These are phyloP conservation scores for Sinonovacula constricta DNA, from an alignment of 1,140 invertebrate species.

Conservation along the genomic window DNA sequence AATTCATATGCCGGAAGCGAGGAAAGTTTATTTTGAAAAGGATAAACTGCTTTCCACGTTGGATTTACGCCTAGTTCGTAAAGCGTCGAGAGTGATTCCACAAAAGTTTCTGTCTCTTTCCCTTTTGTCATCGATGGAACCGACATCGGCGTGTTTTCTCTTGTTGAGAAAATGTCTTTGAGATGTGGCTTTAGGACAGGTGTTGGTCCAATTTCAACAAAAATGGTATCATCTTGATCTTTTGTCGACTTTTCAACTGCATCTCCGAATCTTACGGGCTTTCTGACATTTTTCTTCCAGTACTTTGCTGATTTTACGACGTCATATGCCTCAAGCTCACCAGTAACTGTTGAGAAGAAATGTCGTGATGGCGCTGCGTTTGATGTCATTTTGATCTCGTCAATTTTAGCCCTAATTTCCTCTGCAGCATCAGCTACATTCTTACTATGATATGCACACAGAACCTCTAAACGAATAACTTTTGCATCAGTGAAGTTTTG, in stretches of 20 bases:
- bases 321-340: constrained; percentile 5
- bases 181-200: constrained; percentile 49
- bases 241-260: constrained; percentile 24
- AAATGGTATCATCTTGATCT: constrained; percentile 15
- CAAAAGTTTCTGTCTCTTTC: constrained; percentile 30
- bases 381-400: background rate
- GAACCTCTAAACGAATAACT: constrained; percentile 37
- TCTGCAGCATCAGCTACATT: constrained; percentile 36
- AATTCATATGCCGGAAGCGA: too few relatives aligned
- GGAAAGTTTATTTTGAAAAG: too few relatives aligned
- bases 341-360: constrained; percentile 49
- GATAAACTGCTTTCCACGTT: too few relatives aligned
- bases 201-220: constrained; percentile 57
- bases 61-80: constrained; percentile 49
- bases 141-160: background rate
- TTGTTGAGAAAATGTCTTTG: constrained; percentile 32
- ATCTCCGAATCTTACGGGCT: constrained; percentile 42
- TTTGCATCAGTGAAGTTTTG: background rate
- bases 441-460: constrained; percentile 57
- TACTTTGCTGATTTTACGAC: constrained; percentile 22
- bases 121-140: constrained; percentile 46
- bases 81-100: constrained; percentile 23
- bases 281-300: constrained; percentile 50
- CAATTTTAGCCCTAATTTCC: constrained; percentile 5
- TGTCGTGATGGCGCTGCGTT: background rate